Evolutionary conservation across 2,113 vertebrate species (phyloP).

Genomic region (Callithrix jacchus): DNA sequence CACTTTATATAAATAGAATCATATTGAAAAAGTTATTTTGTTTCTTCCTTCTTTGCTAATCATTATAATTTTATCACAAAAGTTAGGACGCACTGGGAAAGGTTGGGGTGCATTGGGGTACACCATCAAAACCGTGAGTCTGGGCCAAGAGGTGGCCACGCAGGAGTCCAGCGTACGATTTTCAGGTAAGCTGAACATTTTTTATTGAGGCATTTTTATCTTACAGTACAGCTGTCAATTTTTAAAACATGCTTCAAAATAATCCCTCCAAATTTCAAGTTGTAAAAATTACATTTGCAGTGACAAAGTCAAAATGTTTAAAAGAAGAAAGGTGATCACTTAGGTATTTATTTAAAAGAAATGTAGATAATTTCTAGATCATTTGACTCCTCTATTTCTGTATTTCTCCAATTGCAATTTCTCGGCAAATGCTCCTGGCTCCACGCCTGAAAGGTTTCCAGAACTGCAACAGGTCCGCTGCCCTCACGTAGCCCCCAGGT

Average conservation of each 20-base stretch:
- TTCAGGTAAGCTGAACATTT: no score
- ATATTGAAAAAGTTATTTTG: accelerated
- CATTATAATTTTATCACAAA: not conserved
- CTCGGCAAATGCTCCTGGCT: no score
- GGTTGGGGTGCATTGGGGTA: accelerated
- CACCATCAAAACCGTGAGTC: not conserved
- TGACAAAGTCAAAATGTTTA: not conserved
- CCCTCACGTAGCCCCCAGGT: not conserved
- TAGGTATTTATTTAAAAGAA: not conserved
- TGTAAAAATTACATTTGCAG: not conserved
- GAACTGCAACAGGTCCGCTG: accelerated
- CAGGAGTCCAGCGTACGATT: not conserved
- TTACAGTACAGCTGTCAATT: not conserved
- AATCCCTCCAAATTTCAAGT: not conserved
- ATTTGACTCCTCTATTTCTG: not conserved
- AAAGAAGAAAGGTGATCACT: not conserved
- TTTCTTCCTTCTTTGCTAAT: not conserved
- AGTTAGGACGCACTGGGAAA: not conserved
- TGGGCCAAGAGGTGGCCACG: accelerated
- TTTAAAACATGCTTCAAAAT: not conserved
- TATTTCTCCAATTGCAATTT: not conserved
- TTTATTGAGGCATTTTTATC: not conserved
- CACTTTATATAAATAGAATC: not conserved
- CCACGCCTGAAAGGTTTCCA: not conserved
- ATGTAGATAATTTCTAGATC: not conserved